Percentiles rank a stretch among this genome's conserved stretches.
phyloP scores from a whole-genome alignment of 2,797 vertebrate genomes.

The Darevskia nairensis region DNA sequence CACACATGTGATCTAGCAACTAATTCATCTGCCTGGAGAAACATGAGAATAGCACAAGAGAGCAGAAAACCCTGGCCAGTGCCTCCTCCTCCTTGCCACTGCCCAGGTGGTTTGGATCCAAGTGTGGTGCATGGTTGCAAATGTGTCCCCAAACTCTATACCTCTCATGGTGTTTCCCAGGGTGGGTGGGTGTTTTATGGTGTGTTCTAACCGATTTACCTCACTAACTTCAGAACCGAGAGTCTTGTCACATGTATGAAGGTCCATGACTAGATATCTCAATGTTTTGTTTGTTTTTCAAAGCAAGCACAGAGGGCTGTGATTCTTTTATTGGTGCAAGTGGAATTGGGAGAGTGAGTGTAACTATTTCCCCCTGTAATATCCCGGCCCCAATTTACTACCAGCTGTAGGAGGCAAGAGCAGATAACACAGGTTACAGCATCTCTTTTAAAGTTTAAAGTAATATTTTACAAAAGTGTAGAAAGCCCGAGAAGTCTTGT shows the following conservation, averaged over 20 bases:
- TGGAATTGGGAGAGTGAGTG: not conserved
- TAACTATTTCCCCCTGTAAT: not conserved
- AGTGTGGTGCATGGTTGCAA: not conserved
- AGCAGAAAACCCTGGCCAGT: not conserved
- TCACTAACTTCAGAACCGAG: not conserved
- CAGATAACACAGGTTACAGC: not conserved
- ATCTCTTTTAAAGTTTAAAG: not conserved
- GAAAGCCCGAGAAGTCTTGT: not conserved
- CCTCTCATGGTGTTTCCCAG: not conserved
- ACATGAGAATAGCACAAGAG: not conserved
- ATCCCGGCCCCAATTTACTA: not conserved
- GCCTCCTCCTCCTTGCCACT: not conserved
- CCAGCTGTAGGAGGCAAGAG: not conserved
- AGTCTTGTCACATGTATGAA: not conserved
- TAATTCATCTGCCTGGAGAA: not conserved
- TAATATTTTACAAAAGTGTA: not conserved
- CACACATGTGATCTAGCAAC: not conserved
- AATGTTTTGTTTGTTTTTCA: not conserved
- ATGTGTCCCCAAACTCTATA: not conserved
- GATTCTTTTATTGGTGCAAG: not conserved
- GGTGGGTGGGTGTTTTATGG: not conserved
- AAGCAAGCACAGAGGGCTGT: not conserved
- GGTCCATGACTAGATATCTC: not conserved
- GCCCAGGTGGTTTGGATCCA: not conserved
- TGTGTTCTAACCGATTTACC: not conserved